Percentiles rank a stretch among this genome's conserved stretches.
phyloP scores from a whole-genome alignment of 2,797 vertebrate species.

The Enteromius afrohamiltoni region DNA sequence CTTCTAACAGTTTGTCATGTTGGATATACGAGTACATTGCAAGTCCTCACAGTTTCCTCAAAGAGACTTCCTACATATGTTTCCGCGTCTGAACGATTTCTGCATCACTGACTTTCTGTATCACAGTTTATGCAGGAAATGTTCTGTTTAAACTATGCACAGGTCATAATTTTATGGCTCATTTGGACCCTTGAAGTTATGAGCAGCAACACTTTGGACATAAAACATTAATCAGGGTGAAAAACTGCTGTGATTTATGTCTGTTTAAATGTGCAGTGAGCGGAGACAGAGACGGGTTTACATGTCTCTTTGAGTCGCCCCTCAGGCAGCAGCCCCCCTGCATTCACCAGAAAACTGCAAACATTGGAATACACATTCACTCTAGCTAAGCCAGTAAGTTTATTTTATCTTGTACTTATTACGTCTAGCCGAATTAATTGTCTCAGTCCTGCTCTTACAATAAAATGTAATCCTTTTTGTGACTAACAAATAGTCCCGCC shows the following conservation, averaged over 20 bases:
- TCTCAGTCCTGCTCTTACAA: background rate
- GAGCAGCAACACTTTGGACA: conserved; percentile 71
- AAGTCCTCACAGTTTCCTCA: conserved; percentile 6
- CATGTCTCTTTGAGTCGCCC: conserved; percentile 63
- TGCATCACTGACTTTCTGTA: conserved; percentile 30
- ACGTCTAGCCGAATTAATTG: conserved; percentile 8
- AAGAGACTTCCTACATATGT: conserved; percentile 4
- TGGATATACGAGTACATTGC: background rate
- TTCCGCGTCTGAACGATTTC: conserved; percentile 1
- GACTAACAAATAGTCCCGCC: background rate
- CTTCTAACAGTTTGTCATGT: conserved; percentile 19
- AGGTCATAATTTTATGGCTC: conserved; percentile 70
- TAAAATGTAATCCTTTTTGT: background rate
- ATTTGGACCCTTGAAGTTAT: conserved; percentile 70
- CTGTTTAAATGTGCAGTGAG: conserved; percentile 73
- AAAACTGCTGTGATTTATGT: conserved; percentile 74
- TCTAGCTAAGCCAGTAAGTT: conserved; percentile 44
- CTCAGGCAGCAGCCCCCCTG: conserved; percentile 61
- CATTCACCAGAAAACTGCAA: conserved; percentile 70
- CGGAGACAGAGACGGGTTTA: conserved; percentile 63
- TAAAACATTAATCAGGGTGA: conserved; percentile 71
- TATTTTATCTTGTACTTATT: conserved; percentile 8
- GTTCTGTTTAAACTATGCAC: conserved; percentile 61
- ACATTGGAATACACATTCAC: conserved; percentile 67
- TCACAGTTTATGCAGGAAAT: conserved; percentile 58